Percentiles rank a stretch among this genome's conserved stretches.
Conservation (phyloP, 1,140 invertebrate species). For the Nymphalis io region DNA sequence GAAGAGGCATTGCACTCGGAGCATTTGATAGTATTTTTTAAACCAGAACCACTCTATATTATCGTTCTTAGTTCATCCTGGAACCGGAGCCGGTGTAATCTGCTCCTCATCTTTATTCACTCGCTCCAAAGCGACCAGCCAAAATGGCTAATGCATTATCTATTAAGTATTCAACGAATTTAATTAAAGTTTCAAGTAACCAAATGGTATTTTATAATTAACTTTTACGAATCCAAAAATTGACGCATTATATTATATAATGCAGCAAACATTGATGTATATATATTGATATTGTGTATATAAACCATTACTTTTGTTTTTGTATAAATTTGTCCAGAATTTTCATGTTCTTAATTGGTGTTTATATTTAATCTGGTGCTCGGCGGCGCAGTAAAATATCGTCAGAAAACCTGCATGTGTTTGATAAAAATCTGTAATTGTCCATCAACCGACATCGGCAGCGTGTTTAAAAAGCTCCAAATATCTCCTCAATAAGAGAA, state of each 20-base stretch:
- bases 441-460: too few species aligned
- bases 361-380: too few species aligned
- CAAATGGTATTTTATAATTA: constrained; percentile 16
- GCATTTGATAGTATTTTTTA: not conserved
- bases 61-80: not conserved
- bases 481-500: too few species aligned
- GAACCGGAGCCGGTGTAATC: constrained; percentile 18
- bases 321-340: too few species aligned
- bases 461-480: too few species aligned
- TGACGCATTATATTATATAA: not conserved
- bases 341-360: too few species aligned
- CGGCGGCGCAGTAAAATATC: too few species aligned
- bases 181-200: constrained; percentile 17
- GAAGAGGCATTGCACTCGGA: too few species aligned
- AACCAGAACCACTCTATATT: not conserved
- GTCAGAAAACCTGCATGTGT: too few species aligned
- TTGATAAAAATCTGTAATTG: too few species aligned
- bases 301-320: too few species aligned
- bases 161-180: constrained; percentile 22
- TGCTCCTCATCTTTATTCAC: constrained; percentile 37
- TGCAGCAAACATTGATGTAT: not conserved
- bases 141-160: constrained; percentile 19
- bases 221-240: not conserved
- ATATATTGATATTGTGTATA: too few species aligned
- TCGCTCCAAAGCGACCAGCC: constrained; percentile 13